phyloP scores from a whole-genome alignment of 2,888 invertebrate genomes.

The Acanthosepion esculentum region DNA sequence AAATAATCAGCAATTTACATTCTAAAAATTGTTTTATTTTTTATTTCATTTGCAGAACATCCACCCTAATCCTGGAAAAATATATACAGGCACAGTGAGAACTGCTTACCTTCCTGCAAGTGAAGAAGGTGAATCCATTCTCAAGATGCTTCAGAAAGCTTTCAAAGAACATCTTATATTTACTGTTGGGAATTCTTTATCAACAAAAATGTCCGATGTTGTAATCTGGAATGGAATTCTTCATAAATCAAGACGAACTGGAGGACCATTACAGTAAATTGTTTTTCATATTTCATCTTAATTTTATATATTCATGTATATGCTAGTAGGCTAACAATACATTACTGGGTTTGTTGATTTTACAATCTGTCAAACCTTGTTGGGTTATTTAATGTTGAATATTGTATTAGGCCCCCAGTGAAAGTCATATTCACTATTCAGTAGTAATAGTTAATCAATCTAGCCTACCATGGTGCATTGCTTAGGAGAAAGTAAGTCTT shows the following conservation, averaged over 20 bases:
- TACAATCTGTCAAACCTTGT: no score
- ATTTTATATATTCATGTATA: no score
- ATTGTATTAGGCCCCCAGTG: no score
- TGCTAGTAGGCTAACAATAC: no score
- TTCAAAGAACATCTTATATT: neutral
- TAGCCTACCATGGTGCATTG: no score
- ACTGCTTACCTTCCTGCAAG: neutral
- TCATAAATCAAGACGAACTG: neutral
- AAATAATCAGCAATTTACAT: no score
- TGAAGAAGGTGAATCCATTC: neutral
- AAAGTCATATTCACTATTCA: no score
- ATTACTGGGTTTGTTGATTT: no score
- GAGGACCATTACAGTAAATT: neutral
- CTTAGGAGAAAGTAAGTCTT: no score
- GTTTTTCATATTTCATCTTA: neutral
- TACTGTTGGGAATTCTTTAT: neutral
- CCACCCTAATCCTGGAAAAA: neutral
- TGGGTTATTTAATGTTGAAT: no score
- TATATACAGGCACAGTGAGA: neutral
- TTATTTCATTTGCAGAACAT: neutral
- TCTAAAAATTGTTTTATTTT: neutral
- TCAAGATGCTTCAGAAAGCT: conserved; percentile 4
- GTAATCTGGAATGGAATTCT: neutral
- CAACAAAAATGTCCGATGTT: neutral
- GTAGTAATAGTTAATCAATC: no score